These are phyloP conservation scores for Neolamprologus tretocephalus DNA, from an alignment of 2,113 vertebrate species.

Conservation along the genomic window DNA sequence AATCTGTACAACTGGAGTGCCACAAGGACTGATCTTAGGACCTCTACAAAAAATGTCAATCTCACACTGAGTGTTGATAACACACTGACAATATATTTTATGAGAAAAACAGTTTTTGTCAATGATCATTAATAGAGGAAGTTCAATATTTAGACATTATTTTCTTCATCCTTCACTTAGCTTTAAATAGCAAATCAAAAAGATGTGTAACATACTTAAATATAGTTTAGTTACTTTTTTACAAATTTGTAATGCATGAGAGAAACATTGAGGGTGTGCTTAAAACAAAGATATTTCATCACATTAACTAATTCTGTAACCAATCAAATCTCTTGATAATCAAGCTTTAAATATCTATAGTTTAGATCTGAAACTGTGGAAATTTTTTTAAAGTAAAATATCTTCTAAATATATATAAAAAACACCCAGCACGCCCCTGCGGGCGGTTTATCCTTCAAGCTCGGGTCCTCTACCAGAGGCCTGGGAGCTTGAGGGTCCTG, in stretches of 20 bases:
- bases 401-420: too few relatives aligned
- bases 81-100: background rate
- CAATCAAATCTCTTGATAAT: background rate
- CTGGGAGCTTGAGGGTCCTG: too few relatives aligned
- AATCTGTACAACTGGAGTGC: background rate
- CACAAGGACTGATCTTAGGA: background rate
- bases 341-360: background rate
- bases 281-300: background rate
- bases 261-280: background rate
- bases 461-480: too few relatives aligned
- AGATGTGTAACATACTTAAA: rapidly evolving
- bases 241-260: background rate
- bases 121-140: background rate
- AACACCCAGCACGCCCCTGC: too few relatives aligned
- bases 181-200: background rate
- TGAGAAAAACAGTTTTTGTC: background rate
- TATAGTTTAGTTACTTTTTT: background rate
- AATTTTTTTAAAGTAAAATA: background rate
- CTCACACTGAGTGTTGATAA: background rate
- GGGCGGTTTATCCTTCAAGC: too few relatives aligned
- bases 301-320: rapidly evolving
- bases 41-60: rapidly evolving
- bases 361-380: background rate
- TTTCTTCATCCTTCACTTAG: background rate
- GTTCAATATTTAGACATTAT: background rate